phyloP scores from a whole-genome alignment of 1,140 invertebrate species.

The Antheraea mylitta region DNA sequence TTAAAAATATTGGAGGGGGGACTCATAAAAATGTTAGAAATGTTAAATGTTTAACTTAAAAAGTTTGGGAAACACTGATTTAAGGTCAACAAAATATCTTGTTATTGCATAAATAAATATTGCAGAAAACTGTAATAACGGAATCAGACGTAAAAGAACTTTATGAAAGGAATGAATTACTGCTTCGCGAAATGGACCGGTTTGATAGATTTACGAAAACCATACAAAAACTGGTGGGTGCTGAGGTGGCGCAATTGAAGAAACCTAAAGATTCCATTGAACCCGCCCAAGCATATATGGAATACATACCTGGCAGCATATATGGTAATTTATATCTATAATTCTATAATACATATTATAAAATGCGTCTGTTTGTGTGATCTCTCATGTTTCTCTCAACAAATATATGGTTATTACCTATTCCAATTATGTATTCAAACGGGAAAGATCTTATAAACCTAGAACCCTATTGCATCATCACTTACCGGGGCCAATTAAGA shows the following conservation, averaged over 20 bases:
- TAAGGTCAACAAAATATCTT: neutral
- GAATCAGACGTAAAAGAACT: conserved; percentile 55
- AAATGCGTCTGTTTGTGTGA: too few species aligned
- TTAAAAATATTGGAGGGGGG: too few species aligned
- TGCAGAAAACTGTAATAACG: conserved; percentile 45
- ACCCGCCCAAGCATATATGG: conserved; percentile 9
- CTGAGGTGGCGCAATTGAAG: conserved; percentile 26
- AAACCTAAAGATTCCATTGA: conserved; percentile 26
- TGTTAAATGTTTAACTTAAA: too few species aligned
- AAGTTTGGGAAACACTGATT: too few species aligned
- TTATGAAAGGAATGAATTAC: conserved; percentile 52
- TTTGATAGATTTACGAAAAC: conserved; percentile 52
- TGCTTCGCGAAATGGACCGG: conserved; percentile 58
- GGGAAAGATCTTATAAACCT: too few species aligned
- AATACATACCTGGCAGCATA: conserved; percentile 28
- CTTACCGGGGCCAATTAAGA: too few species aligned
- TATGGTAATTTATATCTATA: conserved; percentile 29
- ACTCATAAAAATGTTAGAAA: too few species aligned
- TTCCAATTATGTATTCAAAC: too few species aligned
- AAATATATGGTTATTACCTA: too few species aligned
- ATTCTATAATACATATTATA: too few species aligned
- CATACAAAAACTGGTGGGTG: conserved; percentile 47
- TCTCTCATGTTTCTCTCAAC: too few species aligned
- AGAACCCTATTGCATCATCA: too few species aligned
- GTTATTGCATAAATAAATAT: neutral